Evolutionary conservation across 1,140 invertebrate genomes (phyloP).

Genomic region (Meloidogyne exigua): DNA sequence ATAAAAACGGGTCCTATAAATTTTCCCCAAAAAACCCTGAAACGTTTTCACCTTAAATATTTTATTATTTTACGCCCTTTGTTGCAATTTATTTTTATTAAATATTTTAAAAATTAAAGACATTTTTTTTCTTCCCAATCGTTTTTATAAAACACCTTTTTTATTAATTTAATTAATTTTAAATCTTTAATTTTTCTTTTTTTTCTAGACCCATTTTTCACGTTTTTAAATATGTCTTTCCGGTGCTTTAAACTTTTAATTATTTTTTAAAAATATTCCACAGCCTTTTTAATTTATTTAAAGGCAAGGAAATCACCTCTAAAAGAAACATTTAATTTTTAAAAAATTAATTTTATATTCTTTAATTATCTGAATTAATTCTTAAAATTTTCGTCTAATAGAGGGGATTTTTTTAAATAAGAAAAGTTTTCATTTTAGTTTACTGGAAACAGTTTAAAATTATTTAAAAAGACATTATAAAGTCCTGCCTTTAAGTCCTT

Average conservation of each 20-base stretch:
- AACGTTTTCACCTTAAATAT: background rate
- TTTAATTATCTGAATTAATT: too few species aligned
- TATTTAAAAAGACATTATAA: too few species aligned
- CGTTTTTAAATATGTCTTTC: background rate
- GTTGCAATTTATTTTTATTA: slow-evolving; percentile 2
- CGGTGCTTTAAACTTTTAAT: background rate
- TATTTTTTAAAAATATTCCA: background rate
- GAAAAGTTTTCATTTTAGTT: too few species aligned
- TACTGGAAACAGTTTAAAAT: too few species aligned
- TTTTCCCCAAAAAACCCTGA: background rate
- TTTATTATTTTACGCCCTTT: background rate
- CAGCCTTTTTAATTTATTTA: background rate
- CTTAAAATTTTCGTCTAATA: too few species aligned
- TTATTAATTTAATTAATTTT: slow-evolving; percentile 2
- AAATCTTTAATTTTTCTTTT: background rate
- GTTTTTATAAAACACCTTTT: background rate
- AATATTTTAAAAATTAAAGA: background rate
- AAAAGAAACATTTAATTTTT: too few species aligned
- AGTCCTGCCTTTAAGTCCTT: too few species aligned
- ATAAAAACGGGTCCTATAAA: too few species aligned
- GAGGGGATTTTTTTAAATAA: too few species aligned
- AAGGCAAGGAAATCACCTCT: background rate
- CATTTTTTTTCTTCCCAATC: background rate
- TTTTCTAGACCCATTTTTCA: background rate
- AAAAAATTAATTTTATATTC: background rate